Percentiles rank a stretch among this genome's conserved stretches.
These are phyloP conservation scores for Oligia latruncula DNA, from an alignment of 2,888 invertebrate species.

Conservation along the genomic window DNA sequence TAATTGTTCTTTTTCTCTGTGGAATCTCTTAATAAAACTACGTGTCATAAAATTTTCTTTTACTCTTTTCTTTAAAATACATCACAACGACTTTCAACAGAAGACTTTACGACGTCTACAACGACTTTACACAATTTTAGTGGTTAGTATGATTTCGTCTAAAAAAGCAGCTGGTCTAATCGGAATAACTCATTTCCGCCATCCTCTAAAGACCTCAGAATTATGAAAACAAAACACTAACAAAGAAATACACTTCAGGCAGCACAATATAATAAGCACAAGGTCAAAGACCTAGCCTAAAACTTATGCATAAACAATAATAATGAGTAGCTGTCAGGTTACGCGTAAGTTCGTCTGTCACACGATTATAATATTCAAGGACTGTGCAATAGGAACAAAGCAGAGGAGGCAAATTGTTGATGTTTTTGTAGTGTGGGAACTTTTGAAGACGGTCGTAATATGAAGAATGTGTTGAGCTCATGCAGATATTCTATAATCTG, in stretches of 20 bases:
- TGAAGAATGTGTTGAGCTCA: background rate
- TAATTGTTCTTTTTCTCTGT: too few relatives aligned
- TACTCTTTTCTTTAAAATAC: too few relatives aligned
- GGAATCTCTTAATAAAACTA: too few relatives aligned
- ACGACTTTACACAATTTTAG: background rate
- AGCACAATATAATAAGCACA: conserved; percentile 1
- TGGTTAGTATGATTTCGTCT: too few relatives aligned
- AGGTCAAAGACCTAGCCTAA: conserved; percentile 35
- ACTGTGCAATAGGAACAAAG: conserved; percentile 45
- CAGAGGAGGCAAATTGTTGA: conserved; percentile 14
- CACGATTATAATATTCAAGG: conserved; percentile 60
- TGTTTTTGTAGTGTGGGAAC: conserved; percentile 42
- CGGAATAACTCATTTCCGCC: background rate
- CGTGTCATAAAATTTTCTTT: too few relatives aligned
- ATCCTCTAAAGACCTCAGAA: background rate
- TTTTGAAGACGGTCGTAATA: conserved; percentile 7
- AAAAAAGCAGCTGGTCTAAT: too few relatives aligned
- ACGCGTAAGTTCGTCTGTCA: conserved; percentile 56
- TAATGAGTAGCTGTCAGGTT: conserved; percentile 41
- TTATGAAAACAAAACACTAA: background rate
- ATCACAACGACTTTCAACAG: background rate
- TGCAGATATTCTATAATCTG: too few relatives aligned
- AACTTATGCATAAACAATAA: conserved; percentile 49
- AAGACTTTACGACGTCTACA: background rate
- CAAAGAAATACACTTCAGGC: background rate